Percentiles rank a stretch among this genome's conserved stretches.
phyloP scores from a whole-genome alignment of 2,113 vertebrate species.

The Crotalus horridus region DNA sequence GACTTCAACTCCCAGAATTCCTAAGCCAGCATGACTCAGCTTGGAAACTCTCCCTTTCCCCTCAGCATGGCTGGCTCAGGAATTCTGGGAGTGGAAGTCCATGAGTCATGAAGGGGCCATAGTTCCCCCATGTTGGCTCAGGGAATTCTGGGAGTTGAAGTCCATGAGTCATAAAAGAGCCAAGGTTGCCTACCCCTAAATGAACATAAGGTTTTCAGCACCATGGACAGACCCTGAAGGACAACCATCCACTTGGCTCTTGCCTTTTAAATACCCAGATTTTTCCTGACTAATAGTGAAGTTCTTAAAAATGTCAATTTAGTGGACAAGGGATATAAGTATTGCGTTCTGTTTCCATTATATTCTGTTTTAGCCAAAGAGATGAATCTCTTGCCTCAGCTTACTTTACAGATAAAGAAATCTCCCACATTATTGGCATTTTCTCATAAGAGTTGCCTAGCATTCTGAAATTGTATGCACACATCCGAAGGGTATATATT shows the following conservation, averaged over 20 bases:
- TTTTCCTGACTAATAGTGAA: neutral
- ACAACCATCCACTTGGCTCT: too few relatives aligned
- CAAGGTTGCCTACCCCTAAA: neutral
- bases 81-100: too few relatives aligned
- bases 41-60: too few relatives aligned
- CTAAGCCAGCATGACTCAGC: too few relatives aligned
- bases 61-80: too few relatives aligned
- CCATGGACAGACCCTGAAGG: neutral
- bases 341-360: neutral
- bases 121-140: too few relatives aligned
- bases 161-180: too few relatives aligned
- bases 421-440: slow-evolving; percentile 8
- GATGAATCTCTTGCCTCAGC: neutral
- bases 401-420: neutral
- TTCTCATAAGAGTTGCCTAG: neutral
- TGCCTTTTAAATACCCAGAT: neutral
- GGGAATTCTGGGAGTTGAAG: too few relatives aligned
- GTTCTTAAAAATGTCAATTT: neutral
- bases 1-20: too few relatives aligned
- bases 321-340: neutral
- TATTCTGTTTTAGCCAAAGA: neutral
- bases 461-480: neutral
- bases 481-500: slow-evolving; percentile 17
- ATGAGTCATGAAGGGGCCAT: too few relatives aligned
- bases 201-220: neutral